phyloP scores from a whole-genome alignment of 2,888 invertebrate species.

The Pristionchus entomophagus region DNA sequence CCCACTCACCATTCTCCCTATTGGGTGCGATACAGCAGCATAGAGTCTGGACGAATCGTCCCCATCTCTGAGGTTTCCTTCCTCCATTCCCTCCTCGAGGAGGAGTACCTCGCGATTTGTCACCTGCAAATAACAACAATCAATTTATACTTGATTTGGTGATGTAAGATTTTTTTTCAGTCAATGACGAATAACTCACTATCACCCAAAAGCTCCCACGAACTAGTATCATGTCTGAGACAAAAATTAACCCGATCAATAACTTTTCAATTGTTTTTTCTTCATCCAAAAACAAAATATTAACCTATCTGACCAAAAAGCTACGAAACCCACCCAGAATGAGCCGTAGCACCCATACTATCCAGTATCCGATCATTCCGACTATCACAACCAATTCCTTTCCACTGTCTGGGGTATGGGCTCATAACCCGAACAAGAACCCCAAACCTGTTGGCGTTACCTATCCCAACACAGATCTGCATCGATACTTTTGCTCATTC shows the following conservation, averaged over 20 bases:
- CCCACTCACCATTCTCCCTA: conserved; percentile 54
- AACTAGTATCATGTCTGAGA: no score
- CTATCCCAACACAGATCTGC: not conserved
- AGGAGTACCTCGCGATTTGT: conserved; percentile 10
- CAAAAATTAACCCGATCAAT: not conserved
- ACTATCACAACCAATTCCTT: not conserved
- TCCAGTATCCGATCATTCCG: not conserved
- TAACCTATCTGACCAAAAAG: no score
- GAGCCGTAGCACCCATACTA: not conserved
- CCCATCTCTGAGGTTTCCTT: conserved; percentile 78
- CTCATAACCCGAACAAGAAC: conserved; percentile 31
- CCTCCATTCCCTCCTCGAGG: not conserved
- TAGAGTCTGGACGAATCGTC: conserved; percentile 88
- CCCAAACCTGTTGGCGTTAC: conserved; percentile 22
- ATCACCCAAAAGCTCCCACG: no score
- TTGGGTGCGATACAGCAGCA: conserved; percentile 86
- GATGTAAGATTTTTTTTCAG: no score
- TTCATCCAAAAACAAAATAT: no score
- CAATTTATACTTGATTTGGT: no score
- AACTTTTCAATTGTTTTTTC: no score
- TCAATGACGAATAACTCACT: no score
- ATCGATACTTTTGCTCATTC: not conserved
- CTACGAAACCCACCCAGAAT: not conserved
- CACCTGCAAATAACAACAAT: not conserved
- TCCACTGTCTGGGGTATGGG: not conserved